Base-by-base conservation (phyloP, 1,140 invertebrate species). In the Holcopasites calliopsidis region DNA sequence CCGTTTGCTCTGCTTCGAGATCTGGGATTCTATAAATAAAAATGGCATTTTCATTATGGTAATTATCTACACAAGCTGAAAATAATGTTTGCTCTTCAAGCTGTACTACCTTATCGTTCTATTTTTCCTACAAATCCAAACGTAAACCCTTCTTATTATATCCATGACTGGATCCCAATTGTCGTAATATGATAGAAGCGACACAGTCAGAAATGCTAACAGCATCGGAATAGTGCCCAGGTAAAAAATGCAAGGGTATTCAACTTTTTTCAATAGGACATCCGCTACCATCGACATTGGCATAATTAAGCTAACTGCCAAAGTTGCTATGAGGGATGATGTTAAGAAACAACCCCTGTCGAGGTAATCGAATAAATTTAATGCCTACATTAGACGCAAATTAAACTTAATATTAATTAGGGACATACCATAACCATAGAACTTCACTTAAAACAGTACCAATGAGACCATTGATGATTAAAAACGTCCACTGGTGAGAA, bases 281-380 rank as follows among this genome's bases (percentile, higher is more conserved):
- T 98, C 96, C 57, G 95, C 95, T 69, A 97, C 89, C 94, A 97
- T 96, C 21, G 96, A 95, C 88, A 98, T 93, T 33, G 97, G 97
- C 90, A 97, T 96, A 68, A 95, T 96, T 74, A 98, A 91, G 86
- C 95, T 96, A 57, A 97, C 93, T 35, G 96, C 94, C 74, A 97
- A 89, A 7, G 96, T 97, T 55, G 95, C 97, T 83, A 97, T 95
- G 13, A 98, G 90, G 28, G 97, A 97, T 38, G 97, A 97, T 21
- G 97, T 97, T 78, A 97, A 90, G 90, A 98, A 97, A 90, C 96
- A 97, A 33, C 96, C 96, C 96, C 96, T 97, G 81, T 26, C 90
- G 71, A 61, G n/a, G 33, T 58, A 52, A 62, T 13, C 35, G 3
- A n/a, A 70, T 23, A 3, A n/a, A 44, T 62, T n/a, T 13, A n/a